phyloP scores from a whole-genome alignment of 2,113 vertebrate species.

The Apeltes quadracus region DNA sequence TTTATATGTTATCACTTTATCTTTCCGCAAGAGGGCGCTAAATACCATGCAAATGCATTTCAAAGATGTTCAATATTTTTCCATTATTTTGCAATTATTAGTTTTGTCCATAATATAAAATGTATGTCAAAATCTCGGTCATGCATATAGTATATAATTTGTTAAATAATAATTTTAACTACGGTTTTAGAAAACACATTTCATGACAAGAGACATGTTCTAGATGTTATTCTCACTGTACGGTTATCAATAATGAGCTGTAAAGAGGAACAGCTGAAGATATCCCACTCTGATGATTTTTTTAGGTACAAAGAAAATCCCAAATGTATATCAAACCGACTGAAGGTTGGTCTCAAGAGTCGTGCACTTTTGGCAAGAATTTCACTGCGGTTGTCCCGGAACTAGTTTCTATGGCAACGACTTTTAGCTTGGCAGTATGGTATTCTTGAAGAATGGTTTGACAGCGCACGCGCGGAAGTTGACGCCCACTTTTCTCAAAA shows the following conservation, averaged over 20 bases:
- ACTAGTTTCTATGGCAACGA: not conserved
- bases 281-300: conserved; percentile 40
- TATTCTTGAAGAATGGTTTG: not conserved
- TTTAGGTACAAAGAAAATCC: not conserved
- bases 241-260: conserved; percentile 17
- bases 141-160: not conserved
- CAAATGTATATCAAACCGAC: not conserved
- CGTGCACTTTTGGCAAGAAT: not conserved
- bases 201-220: not conserved
- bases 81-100: not conserved
- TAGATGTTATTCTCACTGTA: not conserved
- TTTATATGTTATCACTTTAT: conserved; percentile 3
- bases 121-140: not conserved
- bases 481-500: conserved; percentile 42
- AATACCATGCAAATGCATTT: not conserved
- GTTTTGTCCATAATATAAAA: not conserved
- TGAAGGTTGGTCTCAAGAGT: not conserved
- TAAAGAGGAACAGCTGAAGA: not conserved
- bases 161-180: not conserved
- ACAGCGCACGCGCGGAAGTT: conserved; percentile 43
- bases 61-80: not conserved
- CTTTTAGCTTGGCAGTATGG: not conserved
- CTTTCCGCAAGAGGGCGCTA: conserved; percentile 60
- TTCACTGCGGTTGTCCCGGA: rapidly evolving
- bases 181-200: not conserved